A percentile compares a stretch with the other conserved stretches of the same genome.
These are phyloP conservation scores for Condylura cristata DNA, from an alignment of 2,113 vertebrate species.

Conservation along the genomic window DNA sequence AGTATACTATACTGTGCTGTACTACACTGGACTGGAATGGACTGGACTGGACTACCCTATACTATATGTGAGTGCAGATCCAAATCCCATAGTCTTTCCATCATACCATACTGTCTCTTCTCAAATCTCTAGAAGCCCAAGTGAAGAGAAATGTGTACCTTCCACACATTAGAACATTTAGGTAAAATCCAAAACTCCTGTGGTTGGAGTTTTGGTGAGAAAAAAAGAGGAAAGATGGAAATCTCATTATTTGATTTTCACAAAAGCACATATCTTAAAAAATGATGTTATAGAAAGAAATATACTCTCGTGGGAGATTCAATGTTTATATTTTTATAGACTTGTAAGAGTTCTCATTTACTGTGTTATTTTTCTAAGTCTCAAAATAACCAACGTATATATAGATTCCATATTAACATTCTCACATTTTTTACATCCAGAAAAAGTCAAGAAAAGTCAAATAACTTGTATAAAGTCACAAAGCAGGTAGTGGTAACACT, in stretches of 20 bases:
- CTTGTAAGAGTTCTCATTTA: background rate
- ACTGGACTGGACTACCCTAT: no score
- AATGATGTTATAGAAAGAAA: background rate
- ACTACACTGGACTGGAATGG: no score
- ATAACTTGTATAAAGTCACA: background rate
- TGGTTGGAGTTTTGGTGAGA: background rate
- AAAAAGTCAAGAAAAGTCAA: background rate
- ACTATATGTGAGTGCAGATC: background rate
- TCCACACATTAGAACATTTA: background rate
- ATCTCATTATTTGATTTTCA: slow-evolving; percentile 41
- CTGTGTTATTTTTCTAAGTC: background rate
- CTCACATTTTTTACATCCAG: background rate
- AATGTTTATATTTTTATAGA: background rate
- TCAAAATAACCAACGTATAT: background rate
- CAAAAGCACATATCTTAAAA: slow-evolving; percentile 29
- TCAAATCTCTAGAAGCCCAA: background rate
- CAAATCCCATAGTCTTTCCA: background rate
- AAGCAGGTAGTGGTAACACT: background rate
- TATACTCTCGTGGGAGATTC: background rate
- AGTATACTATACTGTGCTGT: no score
- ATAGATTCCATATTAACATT: background rate
- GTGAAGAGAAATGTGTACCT: background rate
- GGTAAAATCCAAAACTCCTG: background rate
- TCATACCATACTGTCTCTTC: background rate
- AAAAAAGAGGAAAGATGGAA: background rate